A percentile compares a stretch with the other conserved stretches of the same genome.
phyloP scores from a whole-genome alignment of 1,140 invertebrate species.

The Galendromus occidentalis region DNA sequence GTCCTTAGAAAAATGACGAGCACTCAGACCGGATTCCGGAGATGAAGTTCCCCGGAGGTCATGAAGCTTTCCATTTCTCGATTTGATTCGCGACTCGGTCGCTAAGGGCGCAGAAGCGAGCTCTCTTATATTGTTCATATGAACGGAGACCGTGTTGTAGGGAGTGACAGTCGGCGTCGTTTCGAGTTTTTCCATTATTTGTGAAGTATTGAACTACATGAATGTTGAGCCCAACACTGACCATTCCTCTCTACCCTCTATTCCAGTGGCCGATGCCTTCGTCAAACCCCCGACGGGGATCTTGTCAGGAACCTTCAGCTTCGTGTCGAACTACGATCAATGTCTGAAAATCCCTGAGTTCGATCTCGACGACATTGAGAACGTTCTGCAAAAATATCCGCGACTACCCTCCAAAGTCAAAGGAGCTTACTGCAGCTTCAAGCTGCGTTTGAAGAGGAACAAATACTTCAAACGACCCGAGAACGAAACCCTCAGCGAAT shows the following conservation, averaged over 20 bases:
- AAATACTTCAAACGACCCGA: background rate
- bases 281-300: background rate
- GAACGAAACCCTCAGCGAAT: background rate
- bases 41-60: no score
- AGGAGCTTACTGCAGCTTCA: conserved; percentile 2
- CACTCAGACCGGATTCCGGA: no score
- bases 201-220: no score
- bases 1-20: no score
- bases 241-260: background rate
- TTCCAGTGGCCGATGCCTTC: conserved; percentile 6
- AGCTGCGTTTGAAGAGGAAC: background rate
- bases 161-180: no score
- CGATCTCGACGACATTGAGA: background rate
- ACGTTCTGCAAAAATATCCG: background rate
- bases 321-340: conserved; percentile 1
- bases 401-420: background rate
- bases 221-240: no score
- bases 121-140: no score
- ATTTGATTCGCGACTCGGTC: no score
- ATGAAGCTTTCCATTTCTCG: no score
- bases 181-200: no score
- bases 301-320: background rate
- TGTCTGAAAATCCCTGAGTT: background rate
- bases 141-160: no score
- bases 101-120: no score